These are phyloP conservation scores for Chrysopilus asiliformis DNA, from an alignment of 2,888 invertebrate genomes.

Conservation along the genomic window DNA sequence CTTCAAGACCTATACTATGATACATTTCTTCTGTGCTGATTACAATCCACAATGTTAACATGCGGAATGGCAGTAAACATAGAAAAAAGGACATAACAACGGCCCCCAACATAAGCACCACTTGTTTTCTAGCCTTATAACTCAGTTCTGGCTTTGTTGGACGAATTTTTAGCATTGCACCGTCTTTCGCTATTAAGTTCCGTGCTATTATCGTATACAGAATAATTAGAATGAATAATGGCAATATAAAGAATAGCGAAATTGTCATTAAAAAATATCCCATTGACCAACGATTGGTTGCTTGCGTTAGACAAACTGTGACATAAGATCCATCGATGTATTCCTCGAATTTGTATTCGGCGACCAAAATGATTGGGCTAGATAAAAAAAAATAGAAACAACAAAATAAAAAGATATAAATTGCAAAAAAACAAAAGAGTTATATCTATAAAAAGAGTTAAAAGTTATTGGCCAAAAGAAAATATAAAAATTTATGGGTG, in stretches of 20 bases:
- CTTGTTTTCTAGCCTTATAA: conserved; percentile 64
- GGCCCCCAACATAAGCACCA: conserved; percentile 74
- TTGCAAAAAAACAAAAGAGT: no score
- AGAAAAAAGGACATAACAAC: conserved; percentile 80
- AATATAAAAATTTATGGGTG: no score
- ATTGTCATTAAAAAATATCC: conserved; percentile 68
- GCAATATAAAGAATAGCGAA: conserved; percentile 66
- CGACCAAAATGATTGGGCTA: conserved; percentile 67
- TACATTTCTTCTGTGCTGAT: conserved; percentile 57
- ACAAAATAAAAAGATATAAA: no score
- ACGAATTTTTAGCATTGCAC: conserved; percentile 49
- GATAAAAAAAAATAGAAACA: no score
- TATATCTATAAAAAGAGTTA: not conserved
- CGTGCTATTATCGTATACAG: conserved; percentile 75
- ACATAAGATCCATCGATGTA: conserved; percentile 57
- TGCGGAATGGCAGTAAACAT: conserved; percentile 74
- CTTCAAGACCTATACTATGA: conserved; percentile 55
- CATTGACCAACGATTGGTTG: conserved; percentile 60
- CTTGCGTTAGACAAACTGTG: conserved; percentile 67
- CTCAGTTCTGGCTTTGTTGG: conserved; percentile 60
- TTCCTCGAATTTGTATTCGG: conserved; percentile 54
- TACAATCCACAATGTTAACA: conserved; percentile 72
- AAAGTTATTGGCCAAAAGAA: not conserved
- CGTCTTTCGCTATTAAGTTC: conserved; percentile 57
- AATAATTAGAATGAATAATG: conserved; percentile 62